Evolutionary conservation across 2,888 invertebrate genomes (phyloP).

Genomic region (Cryptophagus acutangulus): DNA sequence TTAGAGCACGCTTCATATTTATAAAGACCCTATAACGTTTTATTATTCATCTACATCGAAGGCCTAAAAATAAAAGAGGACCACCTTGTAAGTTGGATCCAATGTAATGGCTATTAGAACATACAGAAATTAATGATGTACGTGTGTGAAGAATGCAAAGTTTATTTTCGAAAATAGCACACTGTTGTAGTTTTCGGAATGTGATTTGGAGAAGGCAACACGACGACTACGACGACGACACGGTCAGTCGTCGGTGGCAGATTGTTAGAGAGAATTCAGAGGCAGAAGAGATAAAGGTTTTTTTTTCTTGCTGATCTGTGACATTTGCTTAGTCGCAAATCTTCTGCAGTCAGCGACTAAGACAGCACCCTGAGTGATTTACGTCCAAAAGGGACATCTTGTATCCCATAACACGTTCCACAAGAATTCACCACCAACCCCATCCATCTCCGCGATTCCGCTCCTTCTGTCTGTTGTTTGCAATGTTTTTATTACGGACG

Average conservation of each 20-base stretch:
- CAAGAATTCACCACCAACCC: slow-evolving; percentile 20
- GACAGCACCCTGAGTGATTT: slow-evolving; percentile 48
- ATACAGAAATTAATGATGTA: too few relatives aligned
- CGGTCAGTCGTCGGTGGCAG: slow-evolving; percentile 1
- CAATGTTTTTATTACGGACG: too few relatives aligned
- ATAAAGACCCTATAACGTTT: slow-evolving; percentile 8
- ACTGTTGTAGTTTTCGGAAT: too few relatives aligned
- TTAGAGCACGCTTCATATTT: slow-evolving; percentile 29
- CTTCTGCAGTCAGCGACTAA: slow-evolving; percentile 47
- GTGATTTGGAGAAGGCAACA: not conserved
- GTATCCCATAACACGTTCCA: slow-evolving; percentile 27
- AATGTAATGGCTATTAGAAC: too few relatives aligned
- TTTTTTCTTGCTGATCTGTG: slow-evolving; percentile 44
- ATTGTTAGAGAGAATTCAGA: slow-evolving; percentile 1
- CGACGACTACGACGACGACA: not conserved
- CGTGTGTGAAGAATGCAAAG: too few relatives aligned
- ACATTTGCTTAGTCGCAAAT: slow-evolving; percentile 50
- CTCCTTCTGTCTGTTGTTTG: too few relatives aligned
- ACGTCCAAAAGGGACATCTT: slow-evolving; percentile 41
- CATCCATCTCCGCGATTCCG: slow-evolving; percentile 5
- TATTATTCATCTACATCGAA: not conserved
- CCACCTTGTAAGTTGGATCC: too few relatives aligned
- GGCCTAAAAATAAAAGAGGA: too few relatives aligned
- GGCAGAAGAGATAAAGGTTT: slow-evolving; percentile 31
- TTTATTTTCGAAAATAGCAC: too few relatives aligned